Conservation (phyloP, 2,797 vertebrate genomes). For the Schizopygopsis pylzovi region DNA sequence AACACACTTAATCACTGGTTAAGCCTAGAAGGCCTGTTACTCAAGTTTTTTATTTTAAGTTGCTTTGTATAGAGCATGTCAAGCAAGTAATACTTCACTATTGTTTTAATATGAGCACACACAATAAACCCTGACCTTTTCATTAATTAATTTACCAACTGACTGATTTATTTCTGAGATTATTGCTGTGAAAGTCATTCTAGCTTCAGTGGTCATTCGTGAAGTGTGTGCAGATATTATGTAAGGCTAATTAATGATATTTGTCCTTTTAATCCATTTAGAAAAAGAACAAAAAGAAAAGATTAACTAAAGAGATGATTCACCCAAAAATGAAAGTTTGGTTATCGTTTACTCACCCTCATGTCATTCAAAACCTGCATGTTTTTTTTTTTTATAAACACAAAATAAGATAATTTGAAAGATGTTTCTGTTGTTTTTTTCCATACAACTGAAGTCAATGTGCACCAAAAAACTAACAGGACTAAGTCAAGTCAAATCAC, state of each 20-base stretch:
- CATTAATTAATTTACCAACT: background rate
- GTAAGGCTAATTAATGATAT: background rate
- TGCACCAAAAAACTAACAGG: no score
- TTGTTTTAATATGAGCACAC: background rate
- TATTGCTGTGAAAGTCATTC: background rate
- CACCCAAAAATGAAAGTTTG: background rate
- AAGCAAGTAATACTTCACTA: background rate
- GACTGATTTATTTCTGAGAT: background rate
- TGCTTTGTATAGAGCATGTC: background rate
- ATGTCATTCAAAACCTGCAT: background rate
- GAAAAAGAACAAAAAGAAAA: background rate
- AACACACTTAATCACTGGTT: background rate
- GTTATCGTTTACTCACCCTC: background rate
- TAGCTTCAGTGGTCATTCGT: background rate
- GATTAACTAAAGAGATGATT: background rate
- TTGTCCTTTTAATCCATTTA: background rate
- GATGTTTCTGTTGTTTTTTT: background rate
- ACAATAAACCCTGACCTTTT: background rate
- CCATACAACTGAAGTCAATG: background rate
- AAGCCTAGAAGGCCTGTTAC: background rate
- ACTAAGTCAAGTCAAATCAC: no score
- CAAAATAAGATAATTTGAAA: background rate
- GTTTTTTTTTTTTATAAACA: background rate
- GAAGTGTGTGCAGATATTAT: background rate
- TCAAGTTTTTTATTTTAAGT: background rate